These are phyloP conservation scores for Ophraella communa DNA, from an alignment of 2,888 invertebrate species.

Conservation along the genomic window DNA sequence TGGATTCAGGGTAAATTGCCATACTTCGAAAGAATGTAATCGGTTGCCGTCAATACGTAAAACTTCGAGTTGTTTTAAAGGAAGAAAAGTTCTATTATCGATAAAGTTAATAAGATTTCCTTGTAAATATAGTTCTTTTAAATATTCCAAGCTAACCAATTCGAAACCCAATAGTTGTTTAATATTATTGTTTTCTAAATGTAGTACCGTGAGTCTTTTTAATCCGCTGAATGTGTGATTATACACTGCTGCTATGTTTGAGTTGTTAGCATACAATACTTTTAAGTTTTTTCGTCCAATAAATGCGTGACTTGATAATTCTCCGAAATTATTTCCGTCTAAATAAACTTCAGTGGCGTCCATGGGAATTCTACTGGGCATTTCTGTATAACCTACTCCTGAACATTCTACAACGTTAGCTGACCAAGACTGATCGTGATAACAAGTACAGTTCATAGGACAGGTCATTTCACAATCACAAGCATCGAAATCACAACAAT, in stretches of 20 bases:
- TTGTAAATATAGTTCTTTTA: slow-evolving; percentile 86
- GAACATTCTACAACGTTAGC: slow-evolving; percentile 94
- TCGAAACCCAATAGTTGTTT: slow-evolving; percentile 82
- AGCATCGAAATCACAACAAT: slow-evolving; percentile 95
- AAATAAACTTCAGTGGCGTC: slow-evolving; percentile 94
- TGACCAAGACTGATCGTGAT: slow-evolving; percentile 92
- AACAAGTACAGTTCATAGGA: slow-evolving; percentile 92
- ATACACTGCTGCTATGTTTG: slow-evolving; percentile 82
- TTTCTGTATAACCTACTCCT: slow-evolving; percentile 77
- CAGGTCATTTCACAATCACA: slow-evolving; percentile 98
- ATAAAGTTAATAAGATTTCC: slow-evolving; percentile 83
- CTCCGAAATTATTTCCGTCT: slow-evolving; percentile 89
- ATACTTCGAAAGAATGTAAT: slow-evolving; percentile 81
- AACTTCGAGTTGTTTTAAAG: slow-evolving; percentile 82
- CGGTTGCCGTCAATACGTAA: slow-evolving; percentile 85
- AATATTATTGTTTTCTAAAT: slow-evolving; percentile 87
- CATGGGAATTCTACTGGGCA: slow-evolving; percentile 91
- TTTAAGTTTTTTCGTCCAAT: slow-evolving; percentile 90
- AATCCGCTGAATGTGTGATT: slow-evolving; percentile 92
- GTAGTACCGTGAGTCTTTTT: slow-evolving; percentile 77
- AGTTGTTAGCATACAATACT: slow-evolving; percentile 87
- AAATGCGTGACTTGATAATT: slow-evolving; percentile 87
- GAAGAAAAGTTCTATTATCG: slow-evolving; percentile 84
- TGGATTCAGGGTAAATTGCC: slow-evolving; percentile 84
- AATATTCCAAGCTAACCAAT: slow-evolving; percentile 79